Conservation (phyloP, 2,888 invertebrate genomes). For the Cepaea hortensis region DNA sequence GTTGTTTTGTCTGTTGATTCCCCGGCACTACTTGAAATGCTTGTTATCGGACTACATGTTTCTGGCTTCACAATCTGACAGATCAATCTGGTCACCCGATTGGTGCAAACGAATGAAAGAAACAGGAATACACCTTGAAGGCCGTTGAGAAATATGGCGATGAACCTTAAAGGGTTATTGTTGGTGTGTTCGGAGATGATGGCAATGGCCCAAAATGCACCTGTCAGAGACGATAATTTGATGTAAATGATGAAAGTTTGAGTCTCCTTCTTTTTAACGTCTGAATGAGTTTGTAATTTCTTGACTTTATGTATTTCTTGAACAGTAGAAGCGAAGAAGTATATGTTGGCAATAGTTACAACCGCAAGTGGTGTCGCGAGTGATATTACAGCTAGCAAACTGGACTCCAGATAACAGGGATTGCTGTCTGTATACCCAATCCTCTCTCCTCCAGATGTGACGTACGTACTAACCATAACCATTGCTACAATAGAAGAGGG, state of each 20-base stretch:
- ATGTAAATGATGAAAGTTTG: slow-evolving; percentile 38
- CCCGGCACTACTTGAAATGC: not conserved
- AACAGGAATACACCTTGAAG: slow-evolving; percentile 42
- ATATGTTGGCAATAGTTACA: not conserved
- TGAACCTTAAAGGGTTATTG: slow-evolving; percentile 28
- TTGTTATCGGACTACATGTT: not conserved
- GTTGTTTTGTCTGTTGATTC: not conserved
- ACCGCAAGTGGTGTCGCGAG: slow-evolving; percentile 12
- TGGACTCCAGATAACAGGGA: slow-evolving; percentile 23
- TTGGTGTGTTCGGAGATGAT: slow-evolving; percentile 26
- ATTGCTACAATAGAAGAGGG: not conserved
- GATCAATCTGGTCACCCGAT: slow-evolving; percentile 20
- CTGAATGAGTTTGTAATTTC: slow-evolving; percentile 14
- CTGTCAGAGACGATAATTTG: slow-evolving; percentile 43
- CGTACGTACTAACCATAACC: not conserved
- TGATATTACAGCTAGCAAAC: not conserved
- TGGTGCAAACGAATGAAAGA: slow-evolving; percentile 41
- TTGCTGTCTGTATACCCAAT: slow-evolving; percentile 28
- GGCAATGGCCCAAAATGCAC: slow-evolving; percentile 31
- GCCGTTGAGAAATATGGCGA: slow-evolving; percentile 36
- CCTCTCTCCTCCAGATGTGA: not conserved
- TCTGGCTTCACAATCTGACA: not conserved
- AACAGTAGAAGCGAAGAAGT: slow-evolving; percentile 31
- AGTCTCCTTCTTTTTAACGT: slow-evolving; percentile 1
- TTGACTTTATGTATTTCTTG: slow-evolving; percentile 27